Conservation (phyloP, 1,140 invertebrate species). For the Diplogasteroides magnus region DNA sequence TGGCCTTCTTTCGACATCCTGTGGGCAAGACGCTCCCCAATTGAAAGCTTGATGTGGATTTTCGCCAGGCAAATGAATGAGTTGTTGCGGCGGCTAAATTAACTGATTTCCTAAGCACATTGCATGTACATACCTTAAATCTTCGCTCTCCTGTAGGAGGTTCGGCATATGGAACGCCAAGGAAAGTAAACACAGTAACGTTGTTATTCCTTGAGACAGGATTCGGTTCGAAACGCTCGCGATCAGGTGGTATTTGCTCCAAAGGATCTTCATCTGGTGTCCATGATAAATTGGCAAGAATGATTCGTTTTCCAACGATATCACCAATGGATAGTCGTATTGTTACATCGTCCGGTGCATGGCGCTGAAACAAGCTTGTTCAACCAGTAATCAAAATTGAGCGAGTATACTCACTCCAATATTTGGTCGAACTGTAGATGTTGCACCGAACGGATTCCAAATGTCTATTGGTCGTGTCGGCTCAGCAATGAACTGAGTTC, state of each 20-base stretch:
- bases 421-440: constrained; percentile 32
- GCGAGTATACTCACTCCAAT: constrained; percentile 21
- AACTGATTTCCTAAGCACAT: not conserved
- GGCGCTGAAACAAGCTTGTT: constrained; percentile 27
- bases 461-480: constrained; percentile 44
- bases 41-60: constrained; percentile 38
- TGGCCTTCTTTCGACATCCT: constrained; percentile 44
- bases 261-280: constrained; percentile 43
- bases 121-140: constrained; percentile 59
- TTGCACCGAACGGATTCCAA: constrained; percentile 47
- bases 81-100: constrained; percentile 40
- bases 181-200: constrained; percentile 58
- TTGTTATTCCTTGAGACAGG: constrained; percentile 42
- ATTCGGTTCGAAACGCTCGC: constrained; percentile 40
- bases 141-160: constrained; percentile 66
- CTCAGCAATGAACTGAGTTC: constrained; percentile 7
- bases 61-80: constrained; percentile 43
- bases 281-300: constrained; percentile 43
- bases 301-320: constrained; percentile 38
- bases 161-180: constrained; percentile 70
- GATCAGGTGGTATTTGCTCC: constrained; percentile 36
- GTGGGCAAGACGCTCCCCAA: constrained; percentile 40
- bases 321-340: constrained; percentile 34
- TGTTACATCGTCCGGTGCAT: constrained; percentile 36
- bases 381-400: not conserved